Percentiles rank a stretch among this genome's conserved stretches.
Conservation (phyloP, 2,113 vertebrate species). For the Channa maculata region DNA sequence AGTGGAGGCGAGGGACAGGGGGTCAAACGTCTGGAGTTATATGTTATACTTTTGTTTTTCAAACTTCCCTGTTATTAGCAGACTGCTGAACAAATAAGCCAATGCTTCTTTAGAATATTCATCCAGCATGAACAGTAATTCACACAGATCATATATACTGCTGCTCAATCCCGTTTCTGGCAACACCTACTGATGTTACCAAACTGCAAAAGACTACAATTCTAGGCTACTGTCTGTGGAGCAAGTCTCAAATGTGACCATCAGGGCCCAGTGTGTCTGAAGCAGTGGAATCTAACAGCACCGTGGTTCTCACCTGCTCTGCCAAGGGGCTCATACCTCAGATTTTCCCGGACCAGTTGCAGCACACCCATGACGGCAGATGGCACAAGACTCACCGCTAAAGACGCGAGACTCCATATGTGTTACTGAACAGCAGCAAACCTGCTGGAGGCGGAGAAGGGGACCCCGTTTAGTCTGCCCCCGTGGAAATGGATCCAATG, state of each 20-base stretch:
- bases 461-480: too few species aligned
- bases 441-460: too few species aligned
- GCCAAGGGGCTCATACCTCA: not conserved
- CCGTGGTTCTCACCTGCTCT: constrained; percentile 6
- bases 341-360: not conserved
- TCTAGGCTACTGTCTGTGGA: not conserved
- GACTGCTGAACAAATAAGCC: too few species aligned
- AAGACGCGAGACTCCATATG: not conserved
- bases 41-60: too few species aligned
- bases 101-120: too few species aligned
- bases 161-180: too few species aligned
- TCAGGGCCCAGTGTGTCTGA: not conserved
- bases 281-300: not conserved
- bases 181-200: too few species aligned
- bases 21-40: not conserved
- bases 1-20: not conserved
- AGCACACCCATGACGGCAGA: not conserved
- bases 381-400: not conserved
- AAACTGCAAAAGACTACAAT: not conserved
- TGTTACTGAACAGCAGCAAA: too few species aligned
- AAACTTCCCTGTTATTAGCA: too few species aligned
- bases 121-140: too few species aligned
- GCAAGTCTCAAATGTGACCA: not conserved
- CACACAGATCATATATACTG: too few species aligned
- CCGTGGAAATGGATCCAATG: too few species aligned